Percentiles rank a stretch among this genome's conserved stretches.
Evolutionary conservation across 35 echinoderm and acorn worm genomes (phyloP).

Genomic region (Acanthaster planci): DNA sequence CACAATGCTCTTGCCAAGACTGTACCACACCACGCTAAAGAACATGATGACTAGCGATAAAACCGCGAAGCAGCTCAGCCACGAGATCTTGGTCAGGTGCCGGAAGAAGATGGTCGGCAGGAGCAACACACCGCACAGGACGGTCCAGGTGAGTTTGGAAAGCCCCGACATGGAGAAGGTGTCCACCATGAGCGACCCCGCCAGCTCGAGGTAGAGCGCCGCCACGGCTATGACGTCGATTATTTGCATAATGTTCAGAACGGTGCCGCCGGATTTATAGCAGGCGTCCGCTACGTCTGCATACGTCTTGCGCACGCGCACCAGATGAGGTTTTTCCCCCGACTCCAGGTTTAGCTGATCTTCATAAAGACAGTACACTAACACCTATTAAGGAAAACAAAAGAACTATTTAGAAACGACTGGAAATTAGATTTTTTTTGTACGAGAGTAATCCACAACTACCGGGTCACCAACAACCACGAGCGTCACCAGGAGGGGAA

Average conservation of each 20-base stretch:
- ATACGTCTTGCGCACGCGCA: slow-evolving; percentile 78
- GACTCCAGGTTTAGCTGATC: slow-evolving; percentile 17
- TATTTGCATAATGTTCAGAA: slow-evolving; percentile 91
- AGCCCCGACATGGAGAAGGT: slow-evolving; percentile 71
- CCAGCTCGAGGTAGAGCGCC: slow-evolving; percentile 88
- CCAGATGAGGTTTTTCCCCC: not conserved
- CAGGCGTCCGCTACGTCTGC: slow-evolving; percentile 85
- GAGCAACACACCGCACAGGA: slow-evolving; percentile 62
- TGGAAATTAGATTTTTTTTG: too few relatives aligned
- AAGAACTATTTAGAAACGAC: too few relatives aligned
- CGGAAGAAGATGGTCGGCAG: slow-evolving; percentile 89
- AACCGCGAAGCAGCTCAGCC: slow-evolving; percentile 86
- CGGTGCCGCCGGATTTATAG: slow-evolving; percentile 60
- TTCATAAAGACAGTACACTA: slow-evolving; percentile 90
- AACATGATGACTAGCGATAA: slow-evolving; percentile 79
- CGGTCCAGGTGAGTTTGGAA: slow-evolving; percentile 75
- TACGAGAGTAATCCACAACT: not conserved
- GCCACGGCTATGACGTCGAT: slow-evolving; percentile 93
- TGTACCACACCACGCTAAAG: slow-evolving; percentile 90
- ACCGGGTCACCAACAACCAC: too few relatives aligned
- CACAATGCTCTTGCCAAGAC: slow-evolving; percentile 68
- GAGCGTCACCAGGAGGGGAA: too few relatives aligned
- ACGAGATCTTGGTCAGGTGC: slow-evolving; percentile 91
- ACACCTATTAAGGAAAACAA: slow-evolving; percentile 57
- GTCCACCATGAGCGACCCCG: slow-evolving; percentile 85